These are phyloP conservation scores for Peromyscus aztecus DNA, from an alignment of 2,797 vertebrate genomes.

Conservation along the genomic window DNA sequence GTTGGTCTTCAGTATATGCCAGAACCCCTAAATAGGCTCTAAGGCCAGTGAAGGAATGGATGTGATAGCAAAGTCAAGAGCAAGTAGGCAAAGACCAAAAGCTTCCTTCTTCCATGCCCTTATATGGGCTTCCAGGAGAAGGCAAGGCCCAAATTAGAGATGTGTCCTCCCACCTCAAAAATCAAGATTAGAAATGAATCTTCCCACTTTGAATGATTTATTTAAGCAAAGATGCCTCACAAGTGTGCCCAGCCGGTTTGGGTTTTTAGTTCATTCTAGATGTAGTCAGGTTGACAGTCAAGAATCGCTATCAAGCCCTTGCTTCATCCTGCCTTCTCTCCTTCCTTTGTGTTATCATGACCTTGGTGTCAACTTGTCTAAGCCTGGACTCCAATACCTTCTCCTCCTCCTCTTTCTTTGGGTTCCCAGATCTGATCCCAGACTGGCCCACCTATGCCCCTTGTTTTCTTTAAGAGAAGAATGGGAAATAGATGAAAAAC, in stretches of 20 bases:
- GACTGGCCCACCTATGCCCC: background rate
- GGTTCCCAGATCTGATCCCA: background rate
- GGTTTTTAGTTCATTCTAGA: background rate
- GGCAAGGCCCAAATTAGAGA: background rate
- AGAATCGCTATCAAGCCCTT: background rate
- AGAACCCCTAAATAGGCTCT: background rate
- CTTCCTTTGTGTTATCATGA: background rate
- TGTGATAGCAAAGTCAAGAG: background rate
- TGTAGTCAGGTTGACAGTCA: background rate
- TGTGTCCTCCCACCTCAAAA: background rate
- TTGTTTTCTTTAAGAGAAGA: background rate
- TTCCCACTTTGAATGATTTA: background rate
- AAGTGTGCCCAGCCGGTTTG: background rate
- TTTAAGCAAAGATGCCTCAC: background rate
- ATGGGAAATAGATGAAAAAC: slow-evolving; percentile 14
- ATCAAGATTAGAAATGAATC: background rate
- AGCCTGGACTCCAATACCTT: background rate
- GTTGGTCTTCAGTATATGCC: background rate
- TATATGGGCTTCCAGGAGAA: background rate
- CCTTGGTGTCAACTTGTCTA: background rate
- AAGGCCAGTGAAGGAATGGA: background rate
- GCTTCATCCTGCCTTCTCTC: background rate
- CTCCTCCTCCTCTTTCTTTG: background rate
- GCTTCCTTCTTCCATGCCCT: background rate
- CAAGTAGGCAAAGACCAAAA: background rate